Evolutionary conservation across 2,797 vertebrate genomes (phyloP).

Genomic region (Poeciliopsis gracilis): DNA sequence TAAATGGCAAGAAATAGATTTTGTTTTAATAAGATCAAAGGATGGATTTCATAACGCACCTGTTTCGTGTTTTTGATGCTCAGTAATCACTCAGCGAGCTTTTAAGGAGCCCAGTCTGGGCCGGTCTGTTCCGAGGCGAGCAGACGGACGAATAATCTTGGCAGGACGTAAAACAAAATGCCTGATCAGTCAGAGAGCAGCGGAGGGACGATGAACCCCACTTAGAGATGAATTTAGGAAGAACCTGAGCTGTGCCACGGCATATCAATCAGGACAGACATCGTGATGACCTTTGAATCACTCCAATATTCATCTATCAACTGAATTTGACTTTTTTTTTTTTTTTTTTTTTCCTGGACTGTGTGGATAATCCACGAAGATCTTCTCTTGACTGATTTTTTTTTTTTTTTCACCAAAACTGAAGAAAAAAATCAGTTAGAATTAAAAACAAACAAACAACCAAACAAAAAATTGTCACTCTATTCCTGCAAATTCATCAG

Average conservation of each 20-base stretch:
- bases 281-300: background rate
- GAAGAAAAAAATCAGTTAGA: background rate
- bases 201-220: background rate
- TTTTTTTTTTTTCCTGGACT: background rate
- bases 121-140: background rate
- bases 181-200: slow-evolving; percentile 33
- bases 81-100: background rate
- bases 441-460: no score
- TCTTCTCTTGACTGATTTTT: background rate
- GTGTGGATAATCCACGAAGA: background rate
- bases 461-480: background rate
- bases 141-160: slow-evolving; percentile 20
- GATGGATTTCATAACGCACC: background rate
- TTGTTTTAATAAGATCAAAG: no score
- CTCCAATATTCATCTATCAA: background rate
- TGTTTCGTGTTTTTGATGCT: background rate
- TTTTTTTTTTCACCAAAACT: background rate
- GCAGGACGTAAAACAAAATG: slow-evolving; percentile 35
- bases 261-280: slow-evolving; percentile 30
- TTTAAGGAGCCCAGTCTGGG: background rate
- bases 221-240: background rate
- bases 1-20: no score
- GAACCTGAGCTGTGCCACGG: slow-evolving; percentile 10
- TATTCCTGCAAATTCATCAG: background rate
- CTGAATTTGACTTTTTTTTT: background rate